Conservation (phyloP, 2,797 vertebrate species). For the Orientallactaga sibirica region DNA sequence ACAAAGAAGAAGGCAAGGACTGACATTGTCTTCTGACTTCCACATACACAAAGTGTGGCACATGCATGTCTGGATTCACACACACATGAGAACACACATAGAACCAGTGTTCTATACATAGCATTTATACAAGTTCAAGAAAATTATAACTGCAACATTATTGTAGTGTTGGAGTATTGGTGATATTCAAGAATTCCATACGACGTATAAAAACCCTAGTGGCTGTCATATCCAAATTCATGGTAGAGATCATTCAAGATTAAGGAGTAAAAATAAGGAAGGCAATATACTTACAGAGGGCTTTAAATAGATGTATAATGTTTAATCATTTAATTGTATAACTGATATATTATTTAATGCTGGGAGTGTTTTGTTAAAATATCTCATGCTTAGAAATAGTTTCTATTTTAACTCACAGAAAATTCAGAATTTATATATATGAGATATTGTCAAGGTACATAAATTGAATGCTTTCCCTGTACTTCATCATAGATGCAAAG, state of each 20-base stretch:
- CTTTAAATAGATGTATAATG: slow-evolving; percentile 47
- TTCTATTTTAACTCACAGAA: slow-evolving; percentile 49
- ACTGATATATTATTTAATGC: slow-evolving; percentile 23
- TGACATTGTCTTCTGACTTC: no score
- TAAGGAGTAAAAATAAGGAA: slow-evolving; percentile 7
- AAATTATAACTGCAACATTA: slow-evolving; percentile 5
- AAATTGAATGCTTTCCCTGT: slow-evolving; percentile 6
- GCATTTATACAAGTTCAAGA: background rate
- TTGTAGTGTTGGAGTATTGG: background rate
- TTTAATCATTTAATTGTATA: slow-evolving; percentile 10
- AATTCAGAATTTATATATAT: slow-evolving; percentile 12
- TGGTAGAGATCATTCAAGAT: slow-evolving; percentile 20
- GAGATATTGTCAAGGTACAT: slow-evolving; percentile 1
- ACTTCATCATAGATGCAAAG: slow-evolving; percentile 44
- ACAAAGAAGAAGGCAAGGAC: background rate
- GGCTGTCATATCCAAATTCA: slow-evolving; percentile 37
- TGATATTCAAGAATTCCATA: slow-evolving; percentile 23
- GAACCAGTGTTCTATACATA: background rate
- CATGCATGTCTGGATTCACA: no score
- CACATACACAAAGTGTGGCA: no score
- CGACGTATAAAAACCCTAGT: background rate
- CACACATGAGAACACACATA: no score
- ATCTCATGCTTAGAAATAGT: slow-evolving; percentile 5
- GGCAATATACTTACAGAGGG: background rate
- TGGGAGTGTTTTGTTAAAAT: slow-evolving; percentile 22